Evolutionary conservation across 2,888 invertebrate genomes (phyloP), one percentile per base, ranked within the genome.

Genomic region (Parasteatoda lunata): DNA sequence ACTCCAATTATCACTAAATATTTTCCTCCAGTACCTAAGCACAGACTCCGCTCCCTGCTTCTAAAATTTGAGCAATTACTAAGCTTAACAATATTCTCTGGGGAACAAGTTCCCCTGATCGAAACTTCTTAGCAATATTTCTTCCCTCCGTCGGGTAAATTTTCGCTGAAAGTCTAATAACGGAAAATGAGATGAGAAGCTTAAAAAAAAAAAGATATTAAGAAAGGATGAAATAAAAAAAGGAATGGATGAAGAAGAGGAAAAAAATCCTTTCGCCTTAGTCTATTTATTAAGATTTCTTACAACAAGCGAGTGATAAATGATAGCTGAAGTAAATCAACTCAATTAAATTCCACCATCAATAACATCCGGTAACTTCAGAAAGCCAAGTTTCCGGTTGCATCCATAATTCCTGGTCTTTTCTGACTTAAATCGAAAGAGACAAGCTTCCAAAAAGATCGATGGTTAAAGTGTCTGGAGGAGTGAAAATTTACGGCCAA

Each of bases 261-360:
- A n/a, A 76, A 82, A 72, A 77, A 71, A n/a, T 30, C 76, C 52
- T 13, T 48, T 48, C 30, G 30, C 15, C 66, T 59, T 52, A 49
- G 45, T 7, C 66, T 77, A 83, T 65, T 83, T 83, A 77, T 77
- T 83, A 77, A 83, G 83, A 77, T 71, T 83, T 71, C 54, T 52
- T 59, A 51, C 71, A 72, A 77, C 83, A 75, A 70, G 45, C 48
- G n/a, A 73, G 71, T 83, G 83, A 83, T 83, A 72, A 70, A 83
- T 83, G 83, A 83, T n/a, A 54, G 47, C 51, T n/a, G n/a, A 52
- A 70, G 83, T 72, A 83, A 83, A 83, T 83, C 83, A 83, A 77
- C 72, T 83, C 83, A 83, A 77, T 84, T 84, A 84, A 84, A 77
- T 84, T 77, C 71, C 77, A 84, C 71, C 83, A 84, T 84, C 83